Evolutionary conservation across 2,113 vertebrate genomes (phyloP), one percentile per base, ranked within the genome.

Genomic region (Erpornis zantholeuca): DNA sequence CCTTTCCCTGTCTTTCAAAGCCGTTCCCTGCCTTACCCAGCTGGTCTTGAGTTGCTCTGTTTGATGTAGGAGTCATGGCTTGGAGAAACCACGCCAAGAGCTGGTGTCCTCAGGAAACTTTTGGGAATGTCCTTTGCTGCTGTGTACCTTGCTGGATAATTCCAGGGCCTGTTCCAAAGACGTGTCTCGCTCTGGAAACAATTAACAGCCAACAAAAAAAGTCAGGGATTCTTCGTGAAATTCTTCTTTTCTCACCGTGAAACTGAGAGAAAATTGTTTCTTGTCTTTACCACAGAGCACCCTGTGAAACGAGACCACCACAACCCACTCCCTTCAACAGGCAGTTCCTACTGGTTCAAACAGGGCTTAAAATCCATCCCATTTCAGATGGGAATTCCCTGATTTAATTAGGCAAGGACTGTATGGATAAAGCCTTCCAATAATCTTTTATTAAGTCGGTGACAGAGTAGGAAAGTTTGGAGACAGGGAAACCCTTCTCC

Each of bases 141-240:
- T 38, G 38, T 72, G 33, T 72, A 90, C 86, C 82, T 92, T 82
- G 82, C 76, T 70, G 38, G 35, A 63, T 92, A 47, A 96, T 96
- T 93, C 90, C 94, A 95, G 1, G 2, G 31, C 25, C n/a, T 33
- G 45, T 63, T 97, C 82, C 95, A 94, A 73, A 94, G 50, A 21
- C 24, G 15, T 9, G 24, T 35, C 61, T 49, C 1, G 3, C 53
- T 85, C 87, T 85, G 92, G 94, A 96, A 93, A 79, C 40, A 88
- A 94, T 80, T 85, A 93, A 47, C 57, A 64, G 56, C 25, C 35
- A 27, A 25, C 38, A 53, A 38, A 8, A 69, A 47, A 2, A 53
- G 2, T 15, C 47, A 78, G 11, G 24, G 49, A 49, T 91, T 85
- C 36, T 59, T 94, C 53, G 12, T 36, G 52, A n/a, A n/a, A n/a